Percentiles rank a stretch among this genome's conserved stretches.
These are phyloP conservation scores for Micrasema longulum DNA, from an alignment of 1,140 invertebrate species.

Conservation along the genomic window DNA sequence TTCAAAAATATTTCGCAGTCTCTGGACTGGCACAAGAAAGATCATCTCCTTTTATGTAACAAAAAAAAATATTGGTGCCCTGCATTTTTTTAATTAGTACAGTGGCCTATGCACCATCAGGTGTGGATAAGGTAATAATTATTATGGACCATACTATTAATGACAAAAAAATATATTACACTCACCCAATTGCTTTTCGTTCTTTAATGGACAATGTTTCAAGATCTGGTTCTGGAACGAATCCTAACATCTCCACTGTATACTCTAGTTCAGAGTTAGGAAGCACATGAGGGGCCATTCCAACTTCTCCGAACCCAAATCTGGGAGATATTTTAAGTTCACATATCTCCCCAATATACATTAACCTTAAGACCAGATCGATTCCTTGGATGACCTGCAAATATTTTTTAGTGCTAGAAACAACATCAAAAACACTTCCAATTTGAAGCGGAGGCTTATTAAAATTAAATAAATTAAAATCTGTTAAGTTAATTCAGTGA, in stretches of 20 bases:
- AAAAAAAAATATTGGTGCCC: too few species aligned
- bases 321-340: slow-evolving; percentile 74
- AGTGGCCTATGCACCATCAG: too few species aligned
- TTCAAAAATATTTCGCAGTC: too few species aligned
- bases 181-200: slow-evolving; percentile 76
- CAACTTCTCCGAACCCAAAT: slow-evolving; percentile 76
- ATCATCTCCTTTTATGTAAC: too few species aligned
- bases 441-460: too few species aligned
- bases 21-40: too few species aligned
- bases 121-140: too few species aligned
- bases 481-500: too few species aligned
- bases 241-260: slow-evolving; percentile 74
- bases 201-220: slow-evolving; percentile 70
- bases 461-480: too few species aligned
- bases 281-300: slow-evolving; percentile 60
- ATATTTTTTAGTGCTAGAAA: background rate
- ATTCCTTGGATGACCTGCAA: slow-evolving; percentile 75
- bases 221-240: slow-evolving; percentile 71
- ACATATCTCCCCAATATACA: slow-evolving; percentile 80
- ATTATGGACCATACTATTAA: too few species aligned
- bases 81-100: too few species aligned
- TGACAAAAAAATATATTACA: background rate
- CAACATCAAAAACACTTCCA: too few species aligned
- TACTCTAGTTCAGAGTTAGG: slow-evolving; percentile 61
- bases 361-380: slow-evolving; percentile 81